Conservation (phyloP, 1,140 invertebrate species). For the Triops longicaudatus region DNA sequence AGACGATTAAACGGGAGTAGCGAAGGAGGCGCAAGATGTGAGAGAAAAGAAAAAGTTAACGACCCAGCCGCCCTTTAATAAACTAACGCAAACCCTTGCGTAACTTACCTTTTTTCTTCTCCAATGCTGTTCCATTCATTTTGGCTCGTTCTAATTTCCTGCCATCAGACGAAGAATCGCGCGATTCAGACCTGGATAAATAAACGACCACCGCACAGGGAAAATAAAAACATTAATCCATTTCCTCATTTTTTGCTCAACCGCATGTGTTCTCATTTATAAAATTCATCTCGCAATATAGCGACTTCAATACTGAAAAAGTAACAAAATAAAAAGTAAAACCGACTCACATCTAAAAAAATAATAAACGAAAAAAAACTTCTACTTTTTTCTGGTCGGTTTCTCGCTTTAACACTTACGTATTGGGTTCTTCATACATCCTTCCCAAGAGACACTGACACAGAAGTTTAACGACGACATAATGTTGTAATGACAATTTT, state of each 20-base stretch:
- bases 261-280: not conserved
- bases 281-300: not conserved
- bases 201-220: not conserved
- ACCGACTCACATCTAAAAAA: no score
- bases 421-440: no score
- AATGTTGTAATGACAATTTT: no score
- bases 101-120: not conserved
- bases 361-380: no score
- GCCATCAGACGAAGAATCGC: not conserved
- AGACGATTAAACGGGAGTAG: no score
- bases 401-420: no score
- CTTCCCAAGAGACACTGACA: no score
- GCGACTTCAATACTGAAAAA: no score
- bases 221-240: not conserved
- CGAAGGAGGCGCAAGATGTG: no score
- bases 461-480: no score
- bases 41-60: not conserved
- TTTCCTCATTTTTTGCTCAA: not conserved
- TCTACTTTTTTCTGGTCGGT: no score
- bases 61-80: not conserved
- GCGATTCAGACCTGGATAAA: not conserved
- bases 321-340: no score
- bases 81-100: not conserved
- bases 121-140: not conserved
- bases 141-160: conserved; percentile 3